A percentile compares a stretch with the other conserved stretches of the same genome.
Evolutionary conservation across 1,140 invertebrate genomes (phyloP).

Genomic region (Papilio glaucus): DNA sequence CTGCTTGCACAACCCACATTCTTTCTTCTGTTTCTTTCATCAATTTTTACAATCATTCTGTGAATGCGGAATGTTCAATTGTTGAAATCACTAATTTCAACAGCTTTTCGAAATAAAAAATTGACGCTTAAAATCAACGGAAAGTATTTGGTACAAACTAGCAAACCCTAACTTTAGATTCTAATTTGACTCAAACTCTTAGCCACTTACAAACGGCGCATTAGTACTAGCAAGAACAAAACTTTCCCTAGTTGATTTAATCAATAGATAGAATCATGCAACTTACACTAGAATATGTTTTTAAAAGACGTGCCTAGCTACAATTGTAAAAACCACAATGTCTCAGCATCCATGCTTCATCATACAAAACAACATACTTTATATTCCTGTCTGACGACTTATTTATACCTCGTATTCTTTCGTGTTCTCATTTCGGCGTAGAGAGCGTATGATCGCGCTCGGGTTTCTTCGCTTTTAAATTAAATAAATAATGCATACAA

Average conservation of each 20-base stretch:
- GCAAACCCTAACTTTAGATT: no score
- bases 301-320: background rate
- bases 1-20: no score
- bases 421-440: slow-evolving; percentile 66
- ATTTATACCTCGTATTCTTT: slow-evolving; percentile 67
- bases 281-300: background rate
- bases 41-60: no score
- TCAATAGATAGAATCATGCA: background rate
- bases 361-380: slow-evolving; percentile 42
- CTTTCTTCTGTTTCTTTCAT: no score
- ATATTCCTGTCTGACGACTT: slow-evolving; percentile 46
- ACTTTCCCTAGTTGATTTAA: background rate
- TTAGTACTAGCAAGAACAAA: no score
- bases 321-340: slow-evolving; percentile 15
- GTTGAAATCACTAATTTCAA: no score
- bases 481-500: slow-evolving; percentile 83
- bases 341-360: slow-evolving; percentile 18
- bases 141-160: no score
- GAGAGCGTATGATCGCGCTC: slow-evolving; percentile 69
- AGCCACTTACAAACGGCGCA: no score
- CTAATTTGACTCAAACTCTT: no score
- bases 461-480: slow-evolving; percentile 81
- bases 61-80: no score
- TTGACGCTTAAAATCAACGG: no score
- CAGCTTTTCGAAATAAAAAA: no score